A percentile compares a stretch with the other conserved stretches of the same genome.
phyloP scores from a whole-genome alignment of 2,113 vertebrate species.

The Phoxinus phoxinus region DNA sequence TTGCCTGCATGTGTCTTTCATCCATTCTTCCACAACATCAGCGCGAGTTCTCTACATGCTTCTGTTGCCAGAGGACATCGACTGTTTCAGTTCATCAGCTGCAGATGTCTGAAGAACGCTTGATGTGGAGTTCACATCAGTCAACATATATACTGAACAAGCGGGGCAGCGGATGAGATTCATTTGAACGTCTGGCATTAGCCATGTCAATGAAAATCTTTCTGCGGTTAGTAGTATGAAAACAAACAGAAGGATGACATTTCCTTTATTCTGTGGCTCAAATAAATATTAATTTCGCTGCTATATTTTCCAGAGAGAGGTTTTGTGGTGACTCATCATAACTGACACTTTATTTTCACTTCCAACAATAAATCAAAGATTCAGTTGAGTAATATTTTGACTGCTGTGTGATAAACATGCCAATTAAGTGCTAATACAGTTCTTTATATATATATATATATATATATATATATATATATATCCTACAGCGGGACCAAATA shows the following conservation, averaged over 20 bases:
- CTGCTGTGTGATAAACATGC: not conserved
- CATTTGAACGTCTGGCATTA: constrained; percentile 57
- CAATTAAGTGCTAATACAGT: constrained; percentile 15
- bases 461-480: not conserved
- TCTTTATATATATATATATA: not conserved
- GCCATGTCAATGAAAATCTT: constrained; percentile 50
- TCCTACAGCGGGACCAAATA: not conserved
- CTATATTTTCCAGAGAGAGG: constrained; percentile 31
- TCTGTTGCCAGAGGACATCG: constrained; percentile 17
- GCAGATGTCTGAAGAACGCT: constrained; percentile 71
- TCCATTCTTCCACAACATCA: constrained; percentile 10
- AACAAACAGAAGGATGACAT: constrained; percentile 52
- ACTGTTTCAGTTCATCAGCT: constrained; percentile 63
- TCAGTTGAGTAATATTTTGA: constrained; percentile 9
- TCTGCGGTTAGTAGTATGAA: constrained; percentile 58
- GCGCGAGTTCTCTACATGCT: constrained; percentile 12
- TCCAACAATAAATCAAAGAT: not conserved
- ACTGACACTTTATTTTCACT: not conserved
- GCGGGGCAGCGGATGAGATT: constrained; percentile 21
- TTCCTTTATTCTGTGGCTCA: constrained; percentile 32
- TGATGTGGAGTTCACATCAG: constrained; percentile 59
- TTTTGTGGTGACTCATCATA: constrained; percentile 25
- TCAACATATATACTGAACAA: constrained; percentile 43
- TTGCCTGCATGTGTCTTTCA: not conserved
- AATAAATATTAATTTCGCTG: constrained; percentile 48